A percentile compares a stretch with the other conserved stretches of the same genome.
These are phyloP conservation scores for Brenthis hecate DNA, from an alignment of 2,888 invertebrate genomes.

Conservation along the genomic window DNA sequence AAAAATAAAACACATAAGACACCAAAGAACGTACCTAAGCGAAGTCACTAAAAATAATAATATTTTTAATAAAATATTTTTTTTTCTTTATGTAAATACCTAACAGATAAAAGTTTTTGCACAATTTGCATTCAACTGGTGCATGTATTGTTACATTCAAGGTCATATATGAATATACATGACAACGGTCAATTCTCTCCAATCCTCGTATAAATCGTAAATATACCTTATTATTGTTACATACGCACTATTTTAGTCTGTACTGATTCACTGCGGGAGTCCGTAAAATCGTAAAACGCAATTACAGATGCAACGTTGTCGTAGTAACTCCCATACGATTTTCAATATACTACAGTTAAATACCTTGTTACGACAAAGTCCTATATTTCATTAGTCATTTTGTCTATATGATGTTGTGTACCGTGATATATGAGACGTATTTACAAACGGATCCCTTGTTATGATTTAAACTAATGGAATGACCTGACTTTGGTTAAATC, in stretches of 20 bases:
- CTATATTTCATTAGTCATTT: constrained; percentile 42
- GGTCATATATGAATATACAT: constrained; percentile 27
- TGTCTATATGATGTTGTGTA: constrained; percentile 25
- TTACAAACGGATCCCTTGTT: constrained; percentile 29
- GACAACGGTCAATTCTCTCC: constrained; percentile 43
- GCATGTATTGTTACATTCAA: constrained; percentile 34
- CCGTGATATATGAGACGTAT: constrained; percentile 27
- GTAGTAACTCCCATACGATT: constrained; percentile 42
- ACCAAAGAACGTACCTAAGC: too few relatives aligned
- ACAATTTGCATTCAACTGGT: constrained; percentile 22
- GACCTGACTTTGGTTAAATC: neutral
- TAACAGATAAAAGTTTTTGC: neutral
- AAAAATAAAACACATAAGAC: too few relatives aligned
- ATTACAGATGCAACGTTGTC: constrained; percentile 50
- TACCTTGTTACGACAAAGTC: constrained; percentile 42
- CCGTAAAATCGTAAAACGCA: constrained; percentile 46
- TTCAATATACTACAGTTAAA: constrained; percentile 26
- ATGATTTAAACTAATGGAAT: constrained; percentile 17
- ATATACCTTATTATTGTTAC: constrained; percentile 47
- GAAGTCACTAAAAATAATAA: too few relatives aligned
- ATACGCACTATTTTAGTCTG: constrained; percentile 54
- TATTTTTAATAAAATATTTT: too few relatives aligned
- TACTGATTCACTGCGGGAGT: constrained; percentile 65
- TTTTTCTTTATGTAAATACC: too few relatives aligned
- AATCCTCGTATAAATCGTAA: constrained; percentile 42